A percentile compares a stretch with the other conserved stretches of the same genome.
Conservation (phyloP, 2,888 invertebrate genomes). For the Brenthis ino region DNA sequence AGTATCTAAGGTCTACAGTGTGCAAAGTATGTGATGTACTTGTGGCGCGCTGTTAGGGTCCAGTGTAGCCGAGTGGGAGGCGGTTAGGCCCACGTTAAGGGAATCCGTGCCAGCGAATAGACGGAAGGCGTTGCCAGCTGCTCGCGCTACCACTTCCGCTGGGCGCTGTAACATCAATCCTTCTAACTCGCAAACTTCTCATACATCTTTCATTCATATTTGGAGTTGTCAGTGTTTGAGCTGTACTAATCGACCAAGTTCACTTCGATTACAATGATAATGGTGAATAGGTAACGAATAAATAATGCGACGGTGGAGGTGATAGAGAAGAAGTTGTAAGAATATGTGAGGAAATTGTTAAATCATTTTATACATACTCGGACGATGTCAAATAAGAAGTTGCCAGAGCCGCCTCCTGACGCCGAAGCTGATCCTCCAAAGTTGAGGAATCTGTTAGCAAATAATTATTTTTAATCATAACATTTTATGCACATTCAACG, state of each 20-base stretch:
- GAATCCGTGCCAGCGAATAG: constrained; percentile 89
- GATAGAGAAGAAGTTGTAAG: constrained; percentile 17
- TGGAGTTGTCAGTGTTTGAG: neutral
- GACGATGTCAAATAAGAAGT: constrained; percentile 94
- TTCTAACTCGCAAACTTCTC: constrained; percentile 47
- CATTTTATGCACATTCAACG: neutral
- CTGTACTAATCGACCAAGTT: neutral
- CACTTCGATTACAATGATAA: neutral
- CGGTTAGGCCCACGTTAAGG: constrained; percentile 86
- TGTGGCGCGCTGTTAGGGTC: constrained; percentile 76
- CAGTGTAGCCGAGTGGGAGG: constrained; percentile 81
- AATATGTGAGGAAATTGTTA: neutral
- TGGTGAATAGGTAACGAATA: neutral
- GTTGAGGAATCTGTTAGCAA: constrained; percentile 78
- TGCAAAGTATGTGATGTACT: constrained; percentile 67
- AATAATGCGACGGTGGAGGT: constrained; percentile 11
- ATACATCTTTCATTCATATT: neutral
- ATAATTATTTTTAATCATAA: neutral
- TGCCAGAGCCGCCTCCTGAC: constrained; percentile 89
- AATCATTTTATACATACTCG: constrained; percentile 84
- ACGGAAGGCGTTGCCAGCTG: constrained; percentile 89
- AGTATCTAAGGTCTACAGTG: constrained; percentile 31
- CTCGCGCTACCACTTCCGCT: constrained; percentile 90
- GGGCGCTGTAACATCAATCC: constrained; percentile 83
- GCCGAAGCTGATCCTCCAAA: constrained; percentile 81